phyloP scores from a whole-genome alignment of 1,140 invertebrate species.

The Philopotamus ludificatus region DNA sequence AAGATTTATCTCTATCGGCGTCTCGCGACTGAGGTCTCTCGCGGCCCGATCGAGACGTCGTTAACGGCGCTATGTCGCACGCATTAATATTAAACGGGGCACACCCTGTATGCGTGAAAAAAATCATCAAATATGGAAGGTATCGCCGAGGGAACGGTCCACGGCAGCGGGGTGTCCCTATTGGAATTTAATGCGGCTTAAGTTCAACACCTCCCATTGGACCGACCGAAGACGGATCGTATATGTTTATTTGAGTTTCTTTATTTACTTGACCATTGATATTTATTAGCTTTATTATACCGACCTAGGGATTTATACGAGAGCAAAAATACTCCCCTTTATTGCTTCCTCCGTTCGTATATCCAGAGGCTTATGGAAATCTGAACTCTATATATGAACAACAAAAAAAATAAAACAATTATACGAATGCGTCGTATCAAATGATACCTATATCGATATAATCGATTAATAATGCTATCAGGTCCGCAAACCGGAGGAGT shows the following conservation, averaged over 20 bases:
- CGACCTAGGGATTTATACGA: neutral
- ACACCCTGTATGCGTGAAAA: no score
- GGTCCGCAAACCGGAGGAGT: no score
- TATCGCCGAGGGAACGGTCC: conserved; percentile 1
- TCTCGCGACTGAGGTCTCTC: no score
- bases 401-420: no score
- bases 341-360: conserved; percentile 1
- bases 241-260: conserved; percentile 35
- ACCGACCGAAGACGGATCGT: conserved; percentile 18
- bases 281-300: conserved; percentile 25
- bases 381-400: neutral
- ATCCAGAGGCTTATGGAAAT: neutral
- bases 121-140: neutral
- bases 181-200: conserved; percentile 36
- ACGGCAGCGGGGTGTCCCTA: conserved; percentile 24
- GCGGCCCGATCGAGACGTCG: no score
- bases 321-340: conserved; percentile 1
- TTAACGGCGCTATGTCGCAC: no score
- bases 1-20: no score
- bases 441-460: no score
- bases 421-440: no score
- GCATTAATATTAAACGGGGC: no score
- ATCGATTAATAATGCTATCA: no score
- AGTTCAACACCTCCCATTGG: conserved; percentile 35
- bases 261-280: conserved; percentile 32